Base-by-base conservation (phyloP, 2,113 vertebrate genomes). In the Rhynchomys soricoides region DNA sequence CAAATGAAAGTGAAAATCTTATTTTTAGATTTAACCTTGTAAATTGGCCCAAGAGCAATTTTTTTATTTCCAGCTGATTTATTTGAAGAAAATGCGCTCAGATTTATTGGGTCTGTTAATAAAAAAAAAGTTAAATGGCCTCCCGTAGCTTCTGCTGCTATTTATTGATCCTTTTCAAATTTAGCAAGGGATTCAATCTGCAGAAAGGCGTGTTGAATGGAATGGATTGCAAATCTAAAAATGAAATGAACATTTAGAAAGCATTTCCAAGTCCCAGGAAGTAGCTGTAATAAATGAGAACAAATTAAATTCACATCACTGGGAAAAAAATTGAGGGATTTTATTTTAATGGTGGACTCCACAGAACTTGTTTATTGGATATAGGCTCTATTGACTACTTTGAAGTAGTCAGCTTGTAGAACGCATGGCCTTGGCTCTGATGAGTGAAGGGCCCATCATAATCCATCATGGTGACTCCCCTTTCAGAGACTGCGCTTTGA, bases 21-120 rank as follows among this genome's bases (percentile, higher is more conserved):
- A 96, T 95, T 96, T 98, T 97, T 97, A 98, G 94, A 92, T 91
- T 96, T 96, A 96, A 95, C 86, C 94, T 96, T 93, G 92, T 93
- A 97, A 97, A 97, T 95, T 89, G 90, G 90, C 57, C 88, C 95
- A 50, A 96, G 68, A 97, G 90, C 86, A 78, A 82, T 97, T 86
- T 97, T 57, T 96, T 96, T 93, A 78, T 94, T n/a, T 43, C 92
- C 83, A 96, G 88, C 85, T 97, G 89, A 74, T 97, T 97, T 96
- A 94, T 62, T 93, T 94, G 97, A 98, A 97, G 74, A 98, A 98
- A 98, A 89, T 43, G 90, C 85, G 64, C 94, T 91, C 62, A 95
- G 94, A 97, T 96, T 88, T 97, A 96, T 70, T 86, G 66, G 94
- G 85, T 94, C 95, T 79, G 40, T 96, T 93, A 75, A 57, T 88